phyloP scores from a whole-genome alignment of 2,888 invertebrate genomes.

The Dryadula phaetusa region DNA sequence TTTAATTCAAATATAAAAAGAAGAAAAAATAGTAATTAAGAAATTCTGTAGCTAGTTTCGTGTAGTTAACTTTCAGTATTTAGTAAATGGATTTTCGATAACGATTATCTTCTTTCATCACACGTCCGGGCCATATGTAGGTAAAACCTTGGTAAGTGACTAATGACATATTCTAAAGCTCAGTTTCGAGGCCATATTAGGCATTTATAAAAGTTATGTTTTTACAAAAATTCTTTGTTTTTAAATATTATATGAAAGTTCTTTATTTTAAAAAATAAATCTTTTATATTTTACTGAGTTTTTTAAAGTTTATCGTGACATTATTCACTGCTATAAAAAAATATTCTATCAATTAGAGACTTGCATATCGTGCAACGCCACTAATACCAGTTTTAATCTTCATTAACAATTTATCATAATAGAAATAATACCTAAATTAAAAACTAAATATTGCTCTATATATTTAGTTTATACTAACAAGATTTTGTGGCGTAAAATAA shows the following conservation, averaged over 20 bases:
- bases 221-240: too few relatives aligned
- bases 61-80: conserved; percentile 33
- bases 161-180: conserved; percentile 53
- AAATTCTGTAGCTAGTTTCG: conserved; percentile 4
- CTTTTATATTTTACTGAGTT: neutral
- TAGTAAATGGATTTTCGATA: conserved; percentile 40
- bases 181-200: neutral
- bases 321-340: too few relatives aligned
- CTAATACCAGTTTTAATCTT: neutral
- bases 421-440: neutral
- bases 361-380: neutral
- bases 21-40: too few relatives aligned
- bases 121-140: conserved; percentile 1
- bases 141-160: conserved; percentile 55
- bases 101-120: conserved; percentile 20
- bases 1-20: too few relatives aligned
- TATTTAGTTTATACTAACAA: neutral
- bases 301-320: too few relatives aligned
- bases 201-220: neutral
- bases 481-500: neutral
- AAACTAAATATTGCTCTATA: neutral
- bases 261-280: neutral
- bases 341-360: too few relatives aligned
- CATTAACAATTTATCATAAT: neutral
- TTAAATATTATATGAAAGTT: too few relatives aligned